Conservation (phyloP, 2,113 vertebrate genomes). For the Pimephales promelas region DNA sequence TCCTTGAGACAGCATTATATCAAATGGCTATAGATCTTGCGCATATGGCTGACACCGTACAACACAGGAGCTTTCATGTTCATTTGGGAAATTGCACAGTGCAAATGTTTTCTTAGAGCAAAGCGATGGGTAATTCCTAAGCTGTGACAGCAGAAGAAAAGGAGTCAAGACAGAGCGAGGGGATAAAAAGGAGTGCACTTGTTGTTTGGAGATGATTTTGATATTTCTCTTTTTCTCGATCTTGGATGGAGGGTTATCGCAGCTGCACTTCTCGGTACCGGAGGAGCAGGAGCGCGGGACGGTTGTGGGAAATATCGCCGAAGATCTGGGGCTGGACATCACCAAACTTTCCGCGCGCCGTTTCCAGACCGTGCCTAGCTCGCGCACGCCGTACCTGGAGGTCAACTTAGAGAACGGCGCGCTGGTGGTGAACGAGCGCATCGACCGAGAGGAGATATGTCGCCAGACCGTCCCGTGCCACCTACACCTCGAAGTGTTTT, state of each 20-base stretch:
- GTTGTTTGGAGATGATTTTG: slow-evolving; percentile 92
- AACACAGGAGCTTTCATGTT: slow-evolving; percentile 68
- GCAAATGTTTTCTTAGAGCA: slow-evolving; percentile 68
- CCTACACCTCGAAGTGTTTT: slow-evolving; percentile 94
- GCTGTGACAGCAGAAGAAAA: slow-evolving; percentile 56
- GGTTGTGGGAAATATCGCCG: slow-evolving; percentile 96
- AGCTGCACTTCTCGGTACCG: slow-evolving; percentile 95
- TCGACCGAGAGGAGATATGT: slow-evolving; percentile 94
- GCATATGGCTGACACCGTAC: slow-evolving; percentile 68
- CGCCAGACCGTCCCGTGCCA: slow-evolving; percentile 91
- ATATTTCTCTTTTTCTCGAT: slow-evolving; percentile 83
- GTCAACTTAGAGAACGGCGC: slow-evolving; percentile 94
- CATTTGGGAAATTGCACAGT: slow-evolving; percentile 60
- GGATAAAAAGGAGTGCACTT: slow-evolving; percentile 76
- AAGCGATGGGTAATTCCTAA: slow-evolving; percentile 65
- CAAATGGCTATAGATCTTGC: slow-evolving; percentile 75
- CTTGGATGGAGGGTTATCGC: slow-evolving; percentile 83
- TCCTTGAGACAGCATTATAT: slow-evolving; percentile 59
- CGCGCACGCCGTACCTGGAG: slow-evolving; percentile 90
- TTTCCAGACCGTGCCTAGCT: slow-evolving; percentile 92
- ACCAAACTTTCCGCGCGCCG: slow-evolving; percentile 93
- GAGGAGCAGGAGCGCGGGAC: slow-evolving; percentile 96
- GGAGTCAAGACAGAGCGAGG: slow-evolving; percentile 46
- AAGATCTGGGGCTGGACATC: slow-evolving; percentile 97
- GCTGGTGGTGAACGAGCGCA: slow-evolving; percentile 89